Evolutionary conservation across 2,797 vertebrate species (phyloP).

Genomic region (Echeneis naucrates): DNA sequence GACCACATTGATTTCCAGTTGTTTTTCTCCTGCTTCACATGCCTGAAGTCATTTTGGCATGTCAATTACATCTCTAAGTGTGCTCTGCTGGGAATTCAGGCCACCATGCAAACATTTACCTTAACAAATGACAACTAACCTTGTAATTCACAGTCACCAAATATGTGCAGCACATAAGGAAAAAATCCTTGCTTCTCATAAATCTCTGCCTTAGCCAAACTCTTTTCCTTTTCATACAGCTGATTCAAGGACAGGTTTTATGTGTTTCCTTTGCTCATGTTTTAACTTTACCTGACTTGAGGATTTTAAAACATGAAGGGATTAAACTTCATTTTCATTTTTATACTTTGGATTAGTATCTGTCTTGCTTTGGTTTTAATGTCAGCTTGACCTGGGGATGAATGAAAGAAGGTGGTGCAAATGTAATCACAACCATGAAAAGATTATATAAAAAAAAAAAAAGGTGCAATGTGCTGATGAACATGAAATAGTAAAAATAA

Average conservation of each 20-base stretch:
- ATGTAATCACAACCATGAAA: neutral
- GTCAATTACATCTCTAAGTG: slow-evolving; percentile 50
- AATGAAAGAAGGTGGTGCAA: neutral
- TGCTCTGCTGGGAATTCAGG: slow-evolving; percentile 47
- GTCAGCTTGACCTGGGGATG: neutral
- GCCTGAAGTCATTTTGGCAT: slow-evolving; percentile 47
- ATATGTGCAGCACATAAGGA: slow-evolving; percentile 30
- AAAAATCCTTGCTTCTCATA: slow-evolving; percentile 29
- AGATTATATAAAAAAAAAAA: neutral
- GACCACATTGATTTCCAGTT: slow-evolving; percentile 40
- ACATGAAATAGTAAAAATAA: slow-evolving; percentile 1
- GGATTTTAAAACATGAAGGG: neutral
- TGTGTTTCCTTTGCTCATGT: slow-evolving; percentile 22
- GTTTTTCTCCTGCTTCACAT: slow-evolving; percentile 37
- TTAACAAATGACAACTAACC: slow-evolving; percentile 57
- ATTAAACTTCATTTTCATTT: neutral
- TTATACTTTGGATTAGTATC: slow-evolving; percentile 1
- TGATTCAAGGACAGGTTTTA: slow-evolving; percentile 35
- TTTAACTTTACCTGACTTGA: neutral
- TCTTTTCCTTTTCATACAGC: slow-evolving; percentile 6
- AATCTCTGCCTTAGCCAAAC: slow-evolving; percentile 15
- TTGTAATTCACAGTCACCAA: slow-evolving; percentile 54
- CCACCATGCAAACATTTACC: slow-evolving; percentile 49
- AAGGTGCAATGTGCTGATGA: neutral
- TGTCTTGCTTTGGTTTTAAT: neutral